phyloP scores from a whole-genome alignment of 2,888 invertebrate genomes.

The Drosophila rubida region DNA sequence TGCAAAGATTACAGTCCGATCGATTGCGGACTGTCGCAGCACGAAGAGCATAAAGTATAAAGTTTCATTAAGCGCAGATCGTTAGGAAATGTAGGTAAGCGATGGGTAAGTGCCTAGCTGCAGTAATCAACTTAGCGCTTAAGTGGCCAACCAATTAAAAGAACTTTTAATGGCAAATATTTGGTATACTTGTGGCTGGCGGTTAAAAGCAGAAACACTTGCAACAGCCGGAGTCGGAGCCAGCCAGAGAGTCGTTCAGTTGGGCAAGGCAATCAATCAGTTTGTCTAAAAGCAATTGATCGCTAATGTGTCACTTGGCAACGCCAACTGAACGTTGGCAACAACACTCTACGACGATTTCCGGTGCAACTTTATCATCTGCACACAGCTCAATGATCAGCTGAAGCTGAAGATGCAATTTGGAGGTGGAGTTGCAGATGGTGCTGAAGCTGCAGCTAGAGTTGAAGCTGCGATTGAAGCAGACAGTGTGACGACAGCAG shows the following conservation, averaged over 20 bases:
- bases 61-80: conserved; percentile 3
- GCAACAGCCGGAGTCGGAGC: neutral
- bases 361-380: conserved; percentile 68
- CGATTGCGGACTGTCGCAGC: neutral
- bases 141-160: conserved; percentile 7
- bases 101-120: neutral
- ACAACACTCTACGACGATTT: conserved; percentile 60
- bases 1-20: neutral
- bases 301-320: conserved; percentile 60
- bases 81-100: neutral
- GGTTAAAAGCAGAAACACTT: conserved; percentile 1
- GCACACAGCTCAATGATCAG: conserved; percentile 36
- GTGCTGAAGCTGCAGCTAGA: conserved; percentile 1
- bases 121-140: conserved; percentile 2
- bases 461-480: conserved; percentile 30
- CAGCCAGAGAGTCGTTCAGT: neutral
- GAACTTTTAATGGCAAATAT: conserved; percentile 30
- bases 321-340: conserved; percentile 55
- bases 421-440: conserved; percentile 22
- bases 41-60: neutral
- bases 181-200: too few species aligned
- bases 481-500: conserved; percentile 65
- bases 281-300: conserved; percentile 47
- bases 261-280: conserved; percentile 20
- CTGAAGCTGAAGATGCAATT: conserved; percentile 20